Evolutionary conservation across 2,888 invertebrate genomes (phyloP).

Genomic region (Volucella inflata): DNA sequence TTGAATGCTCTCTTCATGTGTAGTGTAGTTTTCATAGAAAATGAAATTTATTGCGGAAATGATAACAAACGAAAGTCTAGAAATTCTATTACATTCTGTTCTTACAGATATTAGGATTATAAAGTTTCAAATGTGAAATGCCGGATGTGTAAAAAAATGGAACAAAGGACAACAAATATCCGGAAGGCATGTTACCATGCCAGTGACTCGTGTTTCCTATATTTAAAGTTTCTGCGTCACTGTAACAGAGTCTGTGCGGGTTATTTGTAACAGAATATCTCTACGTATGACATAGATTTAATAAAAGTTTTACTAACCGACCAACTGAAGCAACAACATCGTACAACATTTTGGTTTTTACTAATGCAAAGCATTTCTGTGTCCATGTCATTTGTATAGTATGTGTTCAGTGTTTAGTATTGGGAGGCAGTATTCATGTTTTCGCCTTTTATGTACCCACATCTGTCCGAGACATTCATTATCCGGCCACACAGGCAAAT

Average conservation of each 20-base stretch:
- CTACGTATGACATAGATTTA: constrained; percentile 68
- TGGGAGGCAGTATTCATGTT: constrained; percentile 63
- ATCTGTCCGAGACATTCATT: constrained; percentile 75
- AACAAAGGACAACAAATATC: constrained; percentile 65
- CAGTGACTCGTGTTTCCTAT: constrained; percentile 71
- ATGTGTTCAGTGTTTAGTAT: constrained; percentile 12
- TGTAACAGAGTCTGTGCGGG: constrained; percentile 1
- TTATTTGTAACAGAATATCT: constrained; percentile 36
- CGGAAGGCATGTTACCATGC: constrained; percentile 69
- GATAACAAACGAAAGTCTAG: constrained; percentile 79
- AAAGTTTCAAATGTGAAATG: constrained; percentile 63
- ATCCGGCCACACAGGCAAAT: constrained; percentile 75
- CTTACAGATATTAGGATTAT: constrained; percentile 68
- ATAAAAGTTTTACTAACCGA: constrained; percentile 59
- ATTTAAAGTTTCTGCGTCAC: constrained; percentile 65
- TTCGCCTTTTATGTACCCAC: constrained; percentile 71
- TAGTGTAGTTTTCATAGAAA: constrained; percentile 63
- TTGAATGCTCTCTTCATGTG: constrained; percentile 56
- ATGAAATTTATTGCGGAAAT: constrained; percentile 83
- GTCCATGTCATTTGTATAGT: constrained; percentile 21
- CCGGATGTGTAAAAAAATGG: constrained; percentile 55
- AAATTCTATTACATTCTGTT: constrained; percentile 68
- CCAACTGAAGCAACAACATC: constrained; percentile 29
- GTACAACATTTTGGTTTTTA: constrained; percentile 41
- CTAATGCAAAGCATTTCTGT: constrained; percentile 58